phyloP scores from a whole-genome alignment of 1,140 invertebrate genomes.

The Rhyacophila brunnea region DNA sequence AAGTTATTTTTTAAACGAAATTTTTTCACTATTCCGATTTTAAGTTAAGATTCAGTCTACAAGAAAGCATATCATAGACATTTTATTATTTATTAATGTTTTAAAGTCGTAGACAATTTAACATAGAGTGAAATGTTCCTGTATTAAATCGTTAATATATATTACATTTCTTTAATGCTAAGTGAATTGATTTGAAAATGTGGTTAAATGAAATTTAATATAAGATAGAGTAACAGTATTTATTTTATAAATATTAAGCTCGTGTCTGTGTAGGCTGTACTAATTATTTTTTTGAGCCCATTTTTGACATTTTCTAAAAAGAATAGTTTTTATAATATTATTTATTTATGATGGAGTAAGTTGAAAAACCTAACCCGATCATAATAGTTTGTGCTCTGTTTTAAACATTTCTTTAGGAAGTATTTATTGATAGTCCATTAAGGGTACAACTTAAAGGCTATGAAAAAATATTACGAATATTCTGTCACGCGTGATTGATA shows the following conservation, averaged over 20 bases:
- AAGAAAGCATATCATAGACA: conserved; percentile 34
- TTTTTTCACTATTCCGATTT: not conserved
- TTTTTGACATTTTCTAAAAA: not conserved
- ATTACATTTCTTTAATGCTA: conserved; percentile 3
- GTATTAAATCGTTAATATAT: conserved; percentile 13
- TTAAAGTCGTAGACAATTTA: conserved; percentile 23
- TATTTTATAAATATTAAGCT: conserved; percentile 16
- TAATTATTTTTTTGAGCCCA: conserved; percentile 3
- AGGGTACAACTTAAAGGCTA: no score
- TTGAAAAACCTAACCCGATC: no score
- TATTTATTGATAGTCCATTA: no score
- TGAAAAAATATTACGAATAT: no score
- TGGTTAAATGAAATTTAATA: conserved; percentile 12
- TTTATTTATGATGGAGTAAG: no score
- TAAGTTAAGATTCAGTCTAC: conserved; percentile 29
- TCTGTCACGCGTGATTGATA: no score
- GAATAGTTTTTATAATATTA: no score
- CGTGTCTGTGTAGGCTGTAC: conserved; percentile 17
- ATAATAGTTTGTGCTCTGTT: no score
- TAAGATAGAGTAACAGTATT: conserved; percentile 4
- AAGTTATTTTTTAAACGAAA: no score
- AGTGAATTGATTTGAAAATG: not conserved
- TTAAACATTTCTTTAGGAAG: no score
- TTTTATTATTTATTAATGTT: conserved; percentile 10
- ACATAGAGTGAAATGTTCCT: conserved; percentile 15